Evolutionary conservation across 2,888 invertebrate species (phyloP).

Genomic region (Orthosia incerta): DNA sequence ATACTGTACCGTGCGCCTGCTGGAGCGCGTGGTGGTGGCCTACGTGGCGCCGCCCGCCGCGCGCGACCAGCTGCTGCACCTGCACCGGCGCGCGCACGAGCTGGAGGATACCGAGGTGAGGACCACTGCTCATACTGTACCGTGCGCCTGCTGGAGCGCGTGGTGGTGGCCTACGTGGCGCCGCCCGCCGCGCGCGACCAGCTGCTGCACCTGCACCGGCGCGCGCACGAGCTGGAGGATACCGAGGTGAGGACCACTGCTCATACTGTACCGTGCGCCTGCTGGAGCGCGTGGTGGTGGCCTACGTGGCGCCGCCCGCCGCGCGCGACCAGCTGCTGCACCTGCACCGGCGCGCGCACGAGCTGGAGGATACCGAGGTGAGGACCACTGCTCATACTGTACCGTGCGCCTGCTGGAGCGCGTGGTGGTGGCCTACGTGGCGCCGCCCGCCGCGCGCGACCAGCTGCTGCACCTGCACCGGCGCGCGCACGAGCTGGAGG

Average conservation of each 20-base stretch:
- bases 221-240: slow-evolving; percentile 62
- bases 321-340: slow-evolving; percentile 58
- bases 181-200: slow-evolving; percentile 63
- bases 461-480: too few relatives aligned
- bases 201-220: slow-evolving; percentile 58
- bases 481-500: too few relatives aligned
- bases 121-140: too few relatives aligned
- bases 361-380: slow-evolving; percentile 65
- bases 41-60: slow-evolving; percentile 69
- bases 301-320: slow-evolving; percentile 75
- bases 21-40: slow-evolving; percentile 89
- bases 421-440: too few relatives aligned
- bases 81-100: slow-evolving; percentile 59
- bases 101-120: slow-evolving; percentile 63
- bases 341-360: slow-evolving; percentile 56
- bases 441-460: too few relatives aligned
- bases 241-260: slow-evolving; percentile 47
- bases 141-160: slow-evolving; percentile 73
- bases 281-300: slow-evolving; percentile 89
- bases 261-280: slow-evolving; percentile 53
- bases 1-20: slow-evolving; percentile 76
- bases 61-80: slow-evolving; percentile 57
- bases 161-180: slow-evolving; percentile 90
- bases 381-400: too few relatives aligned
- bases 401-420: too few relatives aligned